Percentiles rank a stretch among this genome's conserved stretches.
These are phyloP conservation scores for Adelges cooleyi DNA, from an alignment of 1,140 invertebrate species.

Conservation along the genomic window DNA sequence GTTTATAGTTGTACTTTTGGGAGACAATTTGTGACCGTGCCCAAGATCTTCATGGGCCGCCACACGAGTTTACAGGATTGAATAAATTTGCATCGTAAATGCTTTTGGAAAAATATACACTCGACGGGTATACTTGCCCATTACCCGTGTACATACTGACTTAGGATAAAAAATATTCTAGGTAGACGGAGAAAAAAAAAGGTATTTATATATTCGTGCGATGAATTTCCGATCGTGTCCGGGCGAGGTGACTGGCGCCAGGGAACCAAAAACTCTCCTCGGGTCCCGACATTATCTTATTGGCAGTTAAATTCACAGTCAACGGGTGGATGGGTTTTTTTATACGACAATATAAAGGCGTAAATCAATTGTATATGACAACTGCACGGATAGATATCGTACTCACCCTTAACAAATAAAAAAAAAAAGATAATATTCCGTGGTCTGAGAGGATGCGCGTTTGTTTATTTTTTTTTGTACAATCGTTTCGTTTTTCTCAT, in stretches of 20 bases:
- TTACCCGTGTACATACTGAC: no score
- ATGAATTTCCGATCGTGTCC: slow-evolving; percentile 24
- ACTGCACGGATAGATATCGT: background rate
- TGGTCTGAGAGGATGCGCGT: no score
- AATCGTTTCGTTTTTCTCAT: background rate
- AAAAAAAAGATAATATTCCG: background rate
- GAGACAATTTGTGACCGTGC: background rate
- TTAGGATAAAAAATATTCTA: background rate
- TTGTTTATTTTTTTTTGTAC: no score
- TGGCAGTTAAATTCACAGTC: slow-evolving; percentile 11
- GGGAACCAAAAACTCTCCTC: background rate
- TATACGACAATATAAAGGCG: background rate
- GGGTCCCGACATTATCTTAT: background rate
- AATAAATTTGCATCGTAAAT: slow-evolving; percentile 25
- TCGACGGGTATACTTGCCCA: no score
- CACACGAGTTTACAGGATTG: background rate
- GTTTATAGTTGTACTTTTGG: slow-evolving; percentile 5
- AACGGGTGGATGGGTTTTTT: background rate
- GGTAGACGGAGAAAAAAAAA: slow-evolving; percentile 5
- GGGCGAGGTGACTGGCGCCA: slow-evolving; percentile 5
- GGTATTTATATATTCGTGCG: slow-evolving; percentile 6
- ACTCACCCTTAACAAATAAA: background rate
- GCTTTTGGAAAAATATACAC: slow-evolving; percentile 9
- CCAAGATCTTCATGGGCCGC: background rate
- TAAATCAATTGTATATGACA: slow-evolving; percentile 6